A percentile compares a stretch with the other conserved stretches of the same genome.
Evolutionary conservation across 2,113 vertebrate species (phyloP).

Genomic region (Argyrosomus japonicus): DNA sequence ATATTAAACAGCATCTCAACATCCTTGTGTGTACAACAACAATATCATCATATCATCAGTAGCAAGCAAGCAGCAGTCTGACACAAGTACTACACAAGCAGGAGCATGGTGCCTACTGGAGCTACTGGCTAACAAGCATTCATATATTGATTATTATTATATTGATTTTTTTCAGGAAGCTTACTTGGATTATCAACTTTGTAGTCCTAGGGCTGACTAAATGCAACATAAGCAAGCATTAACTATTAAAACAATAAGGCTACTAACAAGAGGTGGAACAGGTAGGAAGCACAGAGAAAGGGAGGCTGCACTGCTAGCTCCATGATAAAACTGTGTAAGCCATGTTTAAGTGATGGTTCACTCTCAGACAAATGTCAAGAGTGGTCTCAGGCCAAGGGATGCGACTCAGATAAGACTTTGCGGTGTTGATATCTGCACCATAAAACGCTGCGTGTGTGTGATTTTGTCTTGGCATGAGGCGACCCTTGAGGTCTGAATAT

Average conservation of each 20-base stretch:
- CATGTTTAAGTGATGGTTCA: constrained; percentile 82
- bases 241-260: constrained; percentile 80
- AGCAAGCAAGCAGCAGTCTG: constrained; percentile 92
- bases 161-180: constrained; percentile 36
- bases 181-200: constrained; percentile 55
- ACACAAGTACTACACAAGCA: constrained; percentile 89
- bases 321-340: constrained; percentile 91
- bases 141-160: constrained; percentile 42
- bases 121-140: constrained; percentile 77
- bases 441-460: neutral
- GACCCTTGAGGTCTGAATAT: constrained; percentile 65
- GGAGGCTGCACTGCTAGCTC: constrained; percentile 92
- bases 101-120: constrained; percentile 80
- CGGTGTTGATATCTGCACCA: neutral
- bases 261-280: constrained; percentile 75
- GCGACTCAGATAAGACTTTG: constrained; percentile 12
- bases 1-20: constrained; percentile 62
- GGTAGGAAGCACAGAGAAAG: constrained; percentile 82
- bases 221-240: constrained; percentile 86
- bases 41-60: constrained; percentile 82
- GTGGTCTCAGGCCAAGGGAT: constrained; percentile 68
- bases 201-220: constrained; percentile 68
- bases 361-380: constrained; percentile 67
- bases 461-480: constrained; percentile 56
- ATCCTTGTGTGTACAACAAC: constrained; percentile 81